Conservation (phyloP, 2,113 vertebrate genomes). For the Isurus oxyrinchus region DNA sequence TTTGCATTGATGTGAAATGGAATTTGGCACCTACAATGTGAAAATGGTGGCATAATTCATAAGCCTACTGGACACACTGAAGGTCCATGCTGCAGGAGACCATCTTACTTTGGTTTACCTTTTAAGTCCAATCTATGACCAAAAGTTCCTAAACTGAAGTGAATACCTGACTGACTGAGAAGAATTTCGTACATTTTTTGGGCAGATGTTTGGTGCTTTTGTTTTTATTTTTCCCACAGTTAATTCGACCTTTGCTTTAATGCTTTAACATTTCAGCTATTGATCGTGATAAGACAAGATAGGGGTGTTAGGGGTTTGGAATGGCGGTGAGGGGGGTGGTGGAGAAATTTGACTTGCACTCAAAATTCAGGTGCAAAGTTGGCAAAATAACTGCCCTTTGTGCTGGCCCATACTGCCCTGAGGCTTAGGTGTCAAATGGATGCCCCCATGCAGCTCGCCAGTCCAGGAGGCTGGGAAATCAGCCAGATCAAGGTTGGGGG, state of each 20-base stretch:
- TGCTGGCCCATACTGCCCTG: background rate
- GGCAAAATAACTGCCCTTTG: background rate
- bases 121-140: background rate
- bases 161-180: background rate
- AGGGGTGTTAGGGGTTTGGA: too few relatives aligned
- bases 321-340: too few relatives aligned
- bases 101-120: background rate
- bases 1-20: background rate
- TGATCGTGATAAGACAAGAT: background rate
- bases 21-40: background rate
- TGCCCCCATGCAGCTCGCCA: background rate
- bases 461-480: background rate
- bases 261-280: background rate
- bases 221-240: background rate
- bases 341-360: background rate
- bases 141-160: background rate
- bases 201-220: background rate
- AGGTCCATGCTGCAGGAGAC: background rate
- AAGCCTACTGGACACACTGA: background rate
- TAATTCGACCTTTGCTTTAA: background rate
- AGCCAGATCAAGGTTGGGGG: background rate
- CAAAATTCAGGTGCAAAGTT: background rate
- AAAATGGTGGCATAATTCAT: background rate
- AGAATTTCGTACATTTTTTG: background rate
- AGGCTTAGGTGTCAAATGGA: background rate